A percentile compares a stretch with the other conserved stretches of the same genome.
phyloP scores from a whole-genome alignment of 2,113 vertebrate species.

The Abramis brama region DNA sequence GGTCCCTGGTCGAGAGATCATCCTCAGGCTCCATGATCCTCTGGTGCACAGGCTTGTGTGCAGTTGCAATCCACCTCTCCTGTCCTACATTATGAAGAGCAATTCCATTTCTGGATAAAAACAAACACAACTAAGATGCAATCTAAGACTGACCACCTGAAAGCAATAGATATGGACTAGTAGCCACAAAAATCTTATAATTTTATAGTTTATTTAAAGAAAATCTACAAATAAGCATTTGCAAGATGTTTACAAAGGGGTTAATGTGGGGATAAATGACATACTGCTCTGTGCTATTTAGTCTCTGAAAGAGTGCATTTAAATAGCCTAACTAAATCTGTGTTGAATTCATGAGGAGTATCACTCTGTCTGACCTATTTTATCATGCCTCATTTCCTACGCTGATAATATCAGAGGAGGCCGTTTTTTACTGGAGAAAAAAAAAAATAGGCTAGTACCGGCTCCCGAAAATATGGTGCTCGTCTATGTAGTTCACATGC shows the following conservation, averaged over 20 bases:
- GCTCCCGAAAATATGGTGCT: background rate
- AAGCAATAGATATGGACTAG: background rate
- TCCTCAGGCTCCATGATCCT: conserved; percentile 73
- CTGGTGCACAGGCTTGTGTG: conserved; percentile 67
- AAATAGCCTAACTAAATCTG: conserved; percentile 19
- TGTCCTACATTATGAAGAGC: conserved; percentile 71
- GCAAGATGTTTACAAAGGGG: background rate
- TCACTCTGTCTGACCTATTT: conserved; percentile 73
- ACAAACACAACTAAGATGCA: conserved; percentile 11
- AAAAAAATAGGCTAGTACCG: too few relatives aligned
- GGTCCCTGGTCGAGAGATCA: conserved; percentile 48
- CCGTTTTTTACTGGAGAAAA: conserved; percentile 4
- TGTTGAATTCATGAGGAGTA: conserved; percentile 30
- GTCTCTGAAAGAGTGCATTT: background rate
- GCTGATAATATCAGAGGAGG: conserved; percentile 24
- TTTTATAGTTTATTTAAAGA: background rate
- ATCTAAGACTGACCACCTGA: background rate
- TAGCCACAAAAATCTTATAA: background rate
- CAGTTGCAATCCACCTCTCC: conserved; percentile 62
- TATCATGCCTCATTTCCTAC: conserved; percentile 53
- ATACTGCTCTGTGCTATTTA: background rate
- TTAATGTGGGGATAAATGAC: background rate
- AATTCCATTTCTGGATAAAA: conserved; percentile 57
- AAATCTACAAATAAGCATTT: background rate
- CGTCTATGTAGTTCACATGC: background rate